phyloP scores from a whole-genome alignment of 2,888 invertebrate genomes.

The Spilosoma lubricipeda region DNA sequence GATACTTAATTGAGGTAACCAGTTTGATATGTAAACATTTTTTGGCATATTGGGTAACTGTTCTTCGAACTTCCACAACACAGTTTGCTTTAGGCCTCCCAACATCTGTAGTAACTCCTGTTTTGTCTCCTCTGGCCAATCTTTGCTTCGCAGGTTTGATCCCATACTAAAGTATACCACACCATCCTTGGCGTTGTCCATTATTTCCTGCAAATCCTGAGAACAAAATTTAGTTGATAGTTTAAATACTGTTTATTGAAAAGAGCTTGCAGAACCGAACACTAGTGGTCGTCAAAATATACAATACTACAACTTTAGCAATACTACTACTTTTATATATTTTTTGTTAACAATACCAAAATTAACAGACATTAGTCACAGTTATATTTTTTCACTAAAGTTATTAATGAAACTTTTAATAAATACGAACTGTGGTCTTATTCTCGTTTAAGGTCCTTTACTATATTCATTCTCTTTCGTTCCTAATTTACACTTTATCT shows the following conservation, averaged over 20 bases:
- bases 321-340: neutral
- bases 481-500: too few species aligned
- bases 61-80: constrained; percentile 82
- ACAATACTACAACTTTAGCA: neutral
- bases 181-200: constrained; percentile 75
- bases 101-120: constrained; percentile 68
- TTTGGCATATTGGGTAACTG: constrained; percentile 61
- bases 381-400: neutral
- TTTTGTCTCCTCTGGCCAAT: constrained; percentile 65
- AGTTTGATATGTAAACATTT: constrained; percentile 75
- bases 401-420: too few species aligned
- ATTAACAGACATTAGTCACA: too few species aligned
- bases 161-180: constrained; percentile 84
- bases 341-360: too few species aligned
- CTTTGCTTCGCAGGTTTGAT: constrained; percentile 69
- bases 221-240: neutral
- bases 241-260: neutral
- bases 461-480: too few species aligned
- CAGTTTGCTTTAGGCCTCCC: constrained; percentile 74
- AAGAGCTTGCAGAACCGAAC: neutral
- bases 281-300: neutral
- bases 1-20: constrained; percentile 64
- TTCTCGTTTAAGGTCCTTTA: too few species aligned
- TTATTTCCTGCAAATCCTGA: constrained; percentile 71
- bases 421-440: too few species aligned